Evolutionary conservation across 2,113 vertebrate genomes (phyloP), one percentile per base, ranked within the genome.

Genomic region (Sceloporus tristichus): DNA sequence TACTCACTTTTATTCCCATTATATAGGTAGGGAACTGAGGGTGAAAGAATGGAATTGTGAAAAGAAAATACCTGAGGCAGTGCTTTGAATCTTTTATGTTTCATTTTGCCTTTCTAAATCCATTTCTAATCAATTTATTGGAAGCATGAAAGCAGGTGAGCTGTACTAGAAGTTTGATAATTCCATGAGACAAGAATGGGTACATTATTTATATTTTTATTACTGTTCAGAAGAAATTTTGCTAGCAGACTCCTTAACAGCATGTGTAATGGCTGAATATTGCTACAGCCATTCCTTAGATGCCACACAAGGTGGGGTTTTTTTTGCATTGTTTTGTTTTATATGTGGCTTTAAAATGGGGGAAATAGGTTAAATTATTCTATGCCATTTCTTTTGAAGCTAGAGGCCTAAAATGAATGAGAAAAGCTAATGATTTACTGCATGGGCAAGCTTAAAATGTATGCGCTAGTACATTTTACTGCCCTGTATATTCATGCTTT

Each of bases 381-480:
- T 89, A 66, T 92, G 88, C 88, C 23, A 68, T 94, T 95, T 87
- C 87, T 94, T 90, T 93, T 89, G 91, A 94, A 90, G 83, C 92
- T 84, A 79, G 91, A 96, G 85, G 85, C 40, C 92, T 92, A 91
- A 94, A 93, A 92, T 93, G 84, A 94, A 85, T 95, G 92, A 82
- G 74, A 92, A 93, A 85, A 90, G 71, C 87, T 90, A 86, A 89
- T 94, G 93, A 95, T 96, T 94, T 96, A 95, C 91, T 91, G 53
- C 80, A 84, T 73, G 91, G 91, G 38, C 90, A 94, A 91, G 82
- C 91, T 79, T 81, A 91, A 94, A 95, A 92, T 86, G 80, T 83
- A 42, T 77, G 90, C 86, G 88, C 91, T 96, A 92, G 94, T 96
- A 94, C 93, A 96, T 95, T 94, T 91, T 76, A 80, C 83, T 89